These are phyloP conservation scores for Keiferia lycopersicella DNA, from an alignment of 2,888 invertebrate species.

Conservation along the genomic window DNA sequence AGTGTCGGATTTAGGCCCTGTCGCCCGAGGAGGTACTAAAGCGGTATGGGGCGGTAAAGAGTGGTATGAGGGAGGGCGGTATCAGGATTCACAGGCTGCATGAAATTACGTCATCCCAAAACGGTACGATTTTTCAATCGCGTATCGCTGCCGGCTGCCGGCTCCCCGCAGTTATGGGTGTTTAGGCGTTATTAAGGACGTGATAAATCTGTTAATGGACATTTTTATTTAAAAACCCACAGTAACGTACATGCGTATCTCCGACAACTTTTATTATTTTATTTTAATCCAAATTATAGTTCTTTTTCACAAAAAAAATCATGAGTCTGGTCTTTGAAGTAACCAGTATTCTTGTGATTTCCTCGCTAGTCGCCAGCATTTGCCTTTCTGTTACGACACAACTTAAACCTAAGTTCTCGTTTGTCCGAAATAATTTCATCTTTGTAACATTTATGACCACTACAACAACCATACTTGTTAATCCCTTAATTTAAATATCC, in stretches of 20 bases:
- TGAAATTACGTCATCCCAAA: slow-evolving; percentile 62
- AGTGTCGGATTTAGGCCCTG: slow-evolving; percentile 35
- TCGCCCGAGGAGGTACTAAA: slow-evolving; percentile 30
- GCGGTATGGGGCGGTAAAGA: not conserved
- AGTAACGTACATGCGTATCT: not conserved
- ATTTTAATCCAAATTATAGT: no score
- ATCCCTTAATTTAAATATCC: not conserved
- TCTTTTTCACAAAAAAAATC: no score
- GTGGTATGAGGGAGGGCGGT: slow-evolving; percentile 35
- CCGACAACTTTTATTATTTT: no score
- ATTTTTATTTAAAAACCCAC: not conserved
- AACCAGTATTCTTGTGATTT: no score
- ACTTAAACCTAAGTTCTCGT: no score
- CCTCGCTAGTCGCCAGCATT: no score
- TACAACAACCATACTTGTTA: not conserved
- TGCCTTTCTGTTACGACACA: no score
- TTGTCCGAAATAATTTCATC: no score
- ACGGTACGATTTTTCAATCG: slow-evolving; percentile 75
- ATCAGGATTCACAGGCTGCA: slow-evolving; percentile 50
- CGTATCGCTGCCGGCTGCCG: slow-evolving; percentile 59
- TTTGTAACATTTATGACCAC: no score
- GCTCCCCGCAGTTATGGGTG: slow-evolving; percentile 51
- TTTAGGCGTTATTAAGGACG: slow-evolving; percentile 61
- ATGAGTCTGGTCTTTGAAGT: no score
- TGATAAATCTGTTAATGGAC: slow-evolving; percentile 41